Base-by-base conservation (phyloP, 1,140 invertebrate species). In the Ganaspis sp. region DNA sequence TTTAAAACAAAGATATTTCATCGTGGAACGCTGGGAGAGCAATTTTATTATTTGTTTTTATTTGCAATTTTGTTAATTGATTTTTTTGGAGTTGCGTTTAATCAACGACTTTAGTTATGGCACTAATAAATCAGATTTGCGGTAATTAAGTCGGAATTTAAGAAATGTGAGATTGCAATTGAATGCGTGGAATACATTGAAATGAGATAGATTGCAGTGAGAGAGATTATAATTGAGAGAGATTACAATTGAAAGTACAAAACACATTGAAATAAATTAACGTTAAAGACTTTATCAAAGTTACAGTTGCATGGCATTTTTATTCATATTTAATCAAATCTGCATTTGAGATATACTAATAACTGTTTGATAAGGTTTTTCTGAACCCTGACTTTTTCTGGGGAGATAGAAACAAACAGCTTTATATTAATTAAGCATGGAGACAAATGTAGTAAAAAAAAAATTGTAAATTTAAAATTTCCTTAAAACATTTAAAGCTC, bases 331-430 rank as follows among this genome's bases (percentile, higher is more conserved):
- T 53, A 58, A 64, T 64, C 58, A 8, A 58, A 29, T 64, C 26
- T 64, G 58, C 26, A 64, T 29, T 17, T 64, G 58, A 12, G 26
- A 64, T 29, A 29, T 49, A 58, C 26, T 9, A 34, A 26, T 29
- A 26, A 64, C 23, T 3, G 12, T 8, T 64, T 4, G 9, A 12
- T 58, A 58, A 26, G 11, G 12, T 26, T 29, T 29, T 34, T n/a
- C 5, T 64, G 58, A 64, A 64, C 58, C 23, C 26, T 64, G 58
- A 64, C 58, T 64, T 64, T 29, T 5, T 64, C 26, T 64, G 23
- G 23, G n/a, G 23, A 64, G 58, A 64, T 64, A 64, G 45, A 2
- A 49, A 49, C 12, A 49, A 49, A 49, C 4, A 8, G 8, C 6
- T 49, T 49, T 17, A 19, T 17, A 49, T 19, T n/a, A n/a, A n/a